Evolutionary conservation across 2,113 vertebrate species (phyloP).

Genomic region (Bubo bubo): DNA sequence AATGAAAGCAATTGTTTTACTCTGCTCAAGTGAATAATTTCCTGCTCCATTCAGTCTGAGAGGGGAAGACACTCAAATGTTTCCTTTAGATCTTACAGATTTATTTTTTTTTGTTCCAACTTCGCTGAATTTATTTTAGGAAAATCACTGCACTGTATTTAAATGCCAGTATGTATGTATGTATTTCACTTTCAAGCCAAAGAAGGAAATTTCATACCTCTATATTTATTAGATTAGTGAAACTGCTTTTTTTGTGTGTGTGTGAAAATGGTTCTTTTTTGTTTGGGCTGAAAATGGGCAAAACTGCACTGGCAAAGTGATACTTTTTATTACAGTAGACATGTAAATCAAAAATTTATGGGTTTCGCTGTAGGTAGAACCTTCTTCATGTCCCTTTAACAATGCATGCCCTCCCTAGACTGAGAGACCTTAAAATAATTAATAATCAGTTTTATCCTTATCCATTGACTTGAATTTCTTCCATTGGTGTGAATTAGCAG

Average conservation of each 20-base stretch:
- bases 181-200: not conserved
- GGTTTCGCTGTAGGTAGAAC: not conserved
- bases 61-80: not conserved
- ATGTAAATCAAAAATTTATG: not conserved
- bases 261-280: not conserved
- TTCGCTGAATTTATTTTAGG: not conserved
- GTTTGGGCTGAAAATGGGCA: not conserved
- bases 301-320: constrained; percentile 64
- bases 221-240: not conserved
- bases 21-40: not conserved
- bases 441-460: not conserved
- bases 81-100: not conserved
- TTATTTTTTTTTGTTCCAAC: not conserved
- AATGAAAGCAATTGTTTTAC: not conserved
- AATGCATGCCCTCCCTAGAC: not conserved
- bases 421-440: not conserved
- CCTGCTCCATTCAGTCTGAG: not conserved
- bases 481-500: not conserved
- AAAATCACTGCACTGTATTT: not conserved
- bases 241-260: not conserved
- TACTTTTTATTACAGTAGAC: not conserved
- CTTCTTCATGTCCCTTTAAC: not conserved
- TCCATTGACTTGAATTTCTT: not conserved
- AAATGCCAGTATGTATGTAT: not conserved
- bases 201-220: not conserved